Percentiles rank a stretch among this genome's conserved stretches.
phyloP scores from a whole-genome alignment of 2,113 vertebrate species.

The Furnarius figulus region DNA sequence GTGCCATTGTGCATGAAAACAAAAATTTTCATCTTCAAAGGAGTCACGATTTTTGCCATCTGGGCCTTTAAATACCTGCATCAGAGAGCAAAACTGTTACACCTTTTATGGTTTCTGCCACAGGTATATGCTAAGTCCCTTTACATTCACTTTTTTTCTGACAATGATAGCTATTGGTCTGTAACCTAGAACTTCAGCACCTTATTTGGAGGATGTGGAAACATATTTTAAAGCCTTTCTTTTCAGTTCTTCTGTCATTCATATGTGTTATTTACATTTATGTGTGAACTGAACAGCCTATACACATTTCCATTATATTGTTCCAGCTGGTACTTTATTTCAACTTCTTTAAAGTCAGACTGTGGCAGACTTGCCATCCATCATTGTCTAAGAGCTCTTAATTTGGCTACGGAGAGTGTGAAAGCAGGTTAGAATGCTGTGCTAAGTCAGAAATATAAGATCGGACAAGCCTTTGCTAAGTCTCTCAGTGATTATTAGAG shows the following conservation, averaged over 20 bases:
- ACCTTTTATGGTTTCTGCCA: neutral
- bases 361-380: conserved; percentile 4
- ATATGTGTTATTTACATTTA: neutral
- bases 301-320: conserved; percentile 24
- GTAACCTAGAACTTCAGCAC: neutral
- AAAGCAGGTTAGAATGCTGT: neutral
- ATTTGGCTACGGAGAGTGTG: neutral
- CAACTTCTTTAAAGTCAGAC: conserved; percentile 43
- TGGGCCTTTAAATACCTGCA: neutral
- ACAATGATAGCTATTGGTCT: neutral
- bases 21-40: neutral
- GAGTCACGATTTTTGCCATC: neutral
- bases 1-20: neutral
- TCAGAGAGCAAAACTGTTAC: neutral
- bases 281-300: neutral
- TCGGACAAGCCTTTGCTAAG: conserved; percentile 37
- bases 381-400: conserved; percentile 16
- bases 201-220: neutral
- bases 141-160: neutral
- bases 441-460: conserved; percentile 36
- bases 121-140: neutral
- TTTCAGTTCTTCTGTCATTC: neutral
- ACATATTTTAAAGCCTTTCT: neutral
- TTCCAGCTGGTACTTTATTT: conserved; percentile 42
- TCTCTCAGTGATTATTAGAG: conserved; percentile 52